Evolutionary conservation across 2,113 vertebrate genomes (phyloP).

Genomic region (Pyxicephalus adspersus): DNA sequence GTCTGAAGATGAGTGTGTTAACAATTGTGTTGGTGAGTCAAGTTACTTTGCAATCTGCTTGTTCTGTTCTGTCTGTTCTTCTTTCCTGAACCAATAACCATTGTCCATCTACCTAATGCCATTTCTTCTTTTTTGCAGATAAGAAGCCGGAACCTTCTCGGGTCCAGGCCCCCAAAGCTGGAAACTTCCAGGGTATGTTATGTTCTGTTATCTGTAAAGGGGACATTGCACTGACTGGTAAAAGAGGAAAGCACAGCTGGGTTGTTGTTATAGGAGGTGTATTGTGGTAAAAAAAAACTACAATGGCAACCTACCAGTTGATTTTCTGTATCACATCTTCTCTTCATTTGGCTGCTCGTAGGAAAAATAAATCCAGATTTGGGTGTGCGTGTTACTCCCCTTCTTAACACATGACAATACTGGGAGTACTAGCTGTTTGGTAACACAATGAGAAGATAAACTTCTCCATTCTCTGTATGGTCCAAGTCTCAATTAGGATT

Average conservation of each 20-base stretch:
- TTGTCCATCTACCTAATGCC: neutral
- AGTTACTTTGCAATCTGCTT: no score
- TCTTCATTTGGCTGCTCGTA: no score
- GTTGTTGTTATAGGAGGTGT: neutral
- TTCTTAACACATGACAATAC: no score
- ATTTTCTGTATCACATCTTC: no score
- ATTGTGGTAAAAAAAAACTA: neutral
- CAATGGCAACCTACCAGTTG: no score
- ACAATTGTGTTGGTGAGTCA: conserved; percentile 12
- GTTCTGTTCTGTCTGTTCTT: neutral
- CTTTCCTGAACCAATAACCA: neutral
- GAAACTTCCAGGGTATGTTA: conserved; percentile 11
- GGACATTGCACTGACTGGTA: neutral
- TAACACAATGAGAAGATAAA: no score
- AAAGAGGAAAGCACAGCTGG: neutral
- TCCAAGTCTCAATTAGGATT: no score
- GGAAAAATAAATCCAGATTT: no score
- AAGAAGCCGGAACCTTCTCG: conserved; percentile 7
- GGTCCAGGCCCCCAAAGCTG: neutral
- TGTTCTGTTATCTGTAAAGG: neutral
- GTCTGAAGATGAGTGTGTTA: neutral
- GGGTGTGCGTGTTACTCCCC: no score
- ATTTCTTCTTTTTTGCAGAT: neutral
- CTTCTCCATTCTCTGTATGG: no score
- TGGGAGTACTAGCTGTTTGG: no score